Evolutionary conservation across 2,888 invertebrate species (phyloP), one percentile per base, ranked within the genome.

Genomic region (Drosophila mimica): DNA sequence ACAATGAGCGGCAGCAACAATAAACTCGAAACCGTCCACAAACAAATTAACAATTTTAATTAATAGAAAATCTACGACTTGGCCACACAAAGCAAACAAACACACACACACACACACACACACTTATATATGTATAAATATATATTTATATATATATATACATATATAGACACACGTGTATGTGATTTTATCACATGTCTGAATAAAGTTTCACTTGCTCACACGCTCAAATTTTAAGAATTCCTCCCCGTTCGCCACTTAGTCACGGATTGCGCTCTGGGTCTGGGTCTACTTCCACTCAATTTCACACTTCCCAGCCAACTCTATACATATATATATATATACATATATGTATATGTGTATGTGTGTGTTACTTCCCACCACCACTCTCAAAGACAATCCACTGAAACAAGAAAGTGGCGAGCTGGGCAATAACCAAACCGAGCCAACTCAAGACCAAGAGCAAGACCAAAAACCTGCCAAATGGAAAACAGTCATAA

Each of bases 21-120:
- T 81, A 75, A 81, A 81, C 88, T 88, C 53, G 75, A 74, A 57
- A 46, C 49, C 65, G 67, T 56, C 70, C 51, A 58, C 70, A 68
- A 60, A 69, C 74, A 74, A 87, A 84, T 82, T 89, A 86, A 85
- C 86, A 88, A 88, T 85, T 83, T 84, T 85, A 89, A 88, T 88
- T 83, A 87, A 89, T 88, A 88, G 76, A 81, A 88, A 89, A 83
- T 71, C 76, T 75, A 64, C 70, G 57, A 73, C 66, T 59, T 48
- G 61, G 46, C 46, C 46, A 4, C 25, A 46, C 46, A 46, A 46
- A 20, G 25, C 20, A 25, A 46, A 20, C 20, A 64, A 25, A 63
- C 11, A 68, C 13, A 72, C 1, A 51, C 38, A 48, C 11, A 52
- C 15, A 59, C 5, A 13, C 9, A 61, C 6, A 56, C 15, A 38